phyloP scores from a whole-genome alignment of 2,113 vertebrate genomes.

The Brevimyrus niger region DNA sequence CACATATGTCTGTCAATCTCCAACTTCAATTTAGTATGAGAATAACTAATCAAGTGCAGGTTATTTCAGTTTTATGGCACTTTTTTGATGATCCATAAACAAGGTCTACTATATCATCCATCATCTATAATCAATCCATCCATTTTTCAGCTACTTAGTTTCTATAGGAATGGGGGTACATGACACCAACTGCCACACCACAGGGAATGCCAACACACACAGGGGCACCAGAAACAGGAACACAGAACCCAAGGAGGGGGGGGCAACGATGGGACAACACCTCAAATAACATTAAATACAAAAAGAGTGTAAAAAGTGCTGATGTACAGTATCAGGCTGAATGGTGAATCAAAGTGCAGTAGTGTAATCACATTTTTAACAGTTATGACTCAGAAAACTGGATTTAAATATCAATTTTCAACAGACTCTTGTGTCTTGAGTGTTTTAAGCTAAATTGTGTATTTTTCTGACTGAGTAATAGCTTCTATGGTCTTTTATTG shows the following conservation, averaged over 20 bases:
- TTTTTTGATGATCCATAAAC: not conserved
- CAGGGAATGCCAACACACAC: no score
- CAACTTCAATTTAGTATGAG: not conserved
- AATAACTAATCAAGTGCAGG: not conserved
- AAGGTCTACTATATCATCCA: not conserved
- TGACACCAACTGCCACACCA: no score
- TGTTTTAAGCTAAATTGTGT: not conserved
- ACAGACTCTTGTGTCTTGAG: not conserved
- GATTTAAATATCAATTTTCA: not conserved
- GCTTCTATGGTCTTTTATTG: conserved; percentile 9
- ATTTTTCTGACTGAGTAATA: not conserved
- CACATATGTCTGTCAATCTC: no score
- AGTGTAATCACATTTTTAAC: not conserved
- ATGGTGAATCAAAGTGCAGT: not conserved
- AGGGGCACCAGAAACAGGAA: no score
- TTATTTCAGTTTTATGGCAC: not conserved
- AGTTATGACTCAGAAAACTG: not conserved
- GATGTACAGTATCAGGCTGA: not conserved
- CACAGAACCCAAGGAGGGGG: no score
- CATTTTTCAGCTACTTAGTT: not conserved
- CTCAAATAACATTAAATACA: not conserved
- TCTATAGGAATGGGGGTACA: not conserved
- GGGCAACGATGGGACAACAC: no score
- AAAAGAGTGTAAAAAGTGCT: not conserved
- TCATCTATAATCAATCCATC: not conserved